phyloP scores from a whole-genome alignment of 2,113 vertebrate genomes.

The Laterallus jamaicensis region DNA sequence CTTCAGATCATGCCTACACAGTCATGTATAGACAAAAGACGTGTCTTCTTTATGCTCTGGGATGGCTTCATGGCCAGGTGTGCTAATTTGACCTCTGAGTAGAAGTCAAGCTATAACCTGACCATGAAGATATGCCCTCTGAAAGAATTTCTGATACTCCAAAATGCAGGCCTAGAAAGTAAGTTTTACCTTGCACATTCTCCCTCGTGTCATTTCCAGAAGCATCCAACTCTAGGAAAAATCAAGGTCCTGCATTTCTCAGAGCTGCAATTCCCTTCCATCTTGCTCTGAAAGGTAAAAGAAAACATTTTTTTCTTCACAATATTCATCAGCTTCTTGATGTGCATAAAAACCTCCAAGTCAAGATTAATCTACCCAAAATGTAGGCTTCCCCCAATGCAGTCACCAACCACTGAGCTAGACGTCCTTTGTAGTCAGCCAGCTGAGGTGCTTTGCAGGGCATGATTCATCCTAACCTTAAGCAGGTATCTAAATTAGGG shows the following conservation, averaged over 20 bases:
- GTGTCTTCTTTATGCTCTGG: neutral
- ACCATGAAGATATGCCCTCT: neutral
- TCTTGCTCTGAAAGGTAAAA: neutral
- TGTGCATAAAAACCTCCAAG: neutral
- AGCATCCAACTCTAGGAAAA: neutral
- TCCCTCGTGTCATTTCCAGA: neutral
- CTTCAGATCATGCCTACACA: neutral
- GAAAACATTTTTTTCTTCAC: neutral
- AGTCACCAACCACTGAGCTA: neutral
- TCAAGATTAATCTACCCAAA: neutral
- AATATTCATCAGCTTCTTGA: neutral
- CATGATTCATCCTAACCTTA: neutral
- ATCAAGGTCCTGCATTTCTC: neutral
- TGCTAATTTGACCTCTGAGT: neutral
- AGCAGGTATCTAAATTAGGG: neutral
- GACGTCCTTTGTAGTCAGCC: neutral
- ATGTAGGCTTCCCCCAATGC: neutral
- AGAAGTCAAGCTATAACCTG: neutral
- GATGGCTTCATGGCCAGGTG: neutral
- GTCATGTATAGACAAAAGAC: neutral
- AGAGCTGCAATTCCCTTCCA: neutral
- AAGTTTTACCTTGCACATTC: neutral
- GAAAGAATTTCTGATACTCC: neutral
- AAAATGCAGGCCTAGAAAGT: neutral
- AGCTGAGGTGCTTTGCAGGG: neutral